Base-by-base conservation (phyloP, 2,888 invertebrate genomes). In the Phorcus lineatus region DNA sequence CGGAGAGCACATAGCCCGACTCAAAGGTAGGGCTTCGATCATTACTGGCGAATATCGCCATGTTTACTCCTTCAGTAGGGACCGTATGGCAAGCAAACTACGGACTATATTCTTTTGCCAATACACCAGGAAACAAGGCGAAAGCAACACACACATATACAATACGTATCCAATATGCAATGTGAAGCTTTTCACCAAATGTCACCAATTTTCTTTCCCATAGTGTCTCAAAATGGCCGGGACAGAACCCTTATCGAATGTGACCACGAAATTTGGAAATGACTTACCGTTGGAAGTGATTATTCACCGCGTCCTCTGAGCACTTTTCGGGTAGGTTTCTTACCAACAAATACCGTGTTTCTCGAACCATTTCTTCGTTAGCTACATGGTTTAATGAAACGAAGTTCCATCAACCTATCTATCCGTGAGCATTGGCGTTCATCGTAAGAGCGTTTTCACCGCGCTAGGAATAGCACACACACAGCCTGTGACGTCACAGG, bases 311-410 rank as follows among this genome's bases (percentile, higher is more conserved):
- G 94, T 98, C 98, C 95, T 98, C 98, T 94, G 97, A 97, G 95
- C 97, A 97, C 95, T 97, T 98, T 96, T 98, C 98, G 96, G 98
- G 98, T 96, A 99, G 97, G 96, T 98, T 98, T 96, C 98, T 98
- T 96, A 99, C 98, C 97, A 98, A 98, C 96, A 99, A 96, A 96
- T 99, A 98, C 96, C 98, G 97, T 96, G 98, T 98, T 97, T 98
- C 98, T 96, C 98, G 98, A 96, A 99, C 98, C 99, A 99, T 99
- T 83, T 86, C 89, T 86, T 82, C 81, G 75, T 83, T 76, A 84
- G 80, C 86, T 86, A 86, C 86, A 86, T 86, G 85, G 78, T 85
- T 84, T 82, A 52, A 74, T 74, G 74, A 74, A 74, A 74, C 74
- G 52, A 52, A 52, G 74, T 74, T 74, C 52, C 74, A 74, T 74